Conservation (phyloP, 2,797 vertebrate genomes). For the Enteromius viviparus region DNA sequence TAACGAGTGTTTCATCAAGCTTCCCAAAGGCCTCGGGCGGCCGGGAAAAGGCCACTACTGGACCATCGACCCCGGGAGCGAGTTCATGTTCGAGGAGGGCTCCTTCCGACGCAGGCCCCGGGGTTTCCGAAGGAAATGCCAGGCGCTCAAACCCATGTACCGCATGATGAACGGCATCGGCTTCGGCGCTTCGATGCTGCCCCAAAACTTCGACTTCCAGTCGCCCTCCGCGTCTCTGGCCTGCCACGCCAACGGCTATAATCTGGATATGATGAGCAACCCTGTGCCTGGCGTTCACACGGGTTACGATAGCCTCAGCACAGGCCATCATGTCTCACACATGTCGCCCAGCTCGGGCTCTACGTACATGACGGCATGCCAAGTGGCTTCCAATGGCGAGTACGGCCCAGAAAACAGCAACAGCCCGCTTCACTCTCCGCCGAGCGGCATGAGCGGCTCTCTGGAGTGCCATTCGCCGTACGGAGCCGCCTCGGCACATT, state of each 20-base stretch:
- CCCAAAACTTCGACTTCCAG: conserved; percentile 93
- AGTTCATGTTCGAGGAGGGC: conserved; percentile 98
- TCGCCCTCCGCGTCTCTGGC: conserved; percentile 81
- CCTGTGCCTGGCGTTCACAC: conserved; percentile 77
- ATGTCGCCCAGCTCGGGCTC: conserved; percentile 88
- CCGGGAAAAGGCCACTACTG: conserved; percentile 96
- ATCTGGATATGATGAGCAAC: conserved; percentile 88
- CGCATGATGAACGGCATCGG: conserved; percentile 91
- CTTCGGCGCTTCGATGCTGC: conserved; percentile 87
- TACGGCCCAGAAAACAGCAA: conserved; percentile 89
- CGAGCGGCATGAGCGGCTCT: conserved; percentile 83
- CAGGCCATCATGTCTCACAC: conserved; percentile 86
- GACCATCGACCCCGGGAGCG: conserved; percentile 95
- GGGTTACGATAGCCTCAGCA: conserved; percentile 83
- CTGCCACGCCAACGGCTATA: conserved; percentile 87
- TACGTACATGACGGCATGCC: conserved; percentile 91
- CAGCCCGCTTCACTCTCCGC: conserved; percentile 88
- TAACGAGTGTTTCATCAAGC: conserved; percentile 96
- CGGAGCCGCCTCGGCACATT: conserved; percentile 84
- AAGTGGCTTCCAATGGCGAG: conserved; percentile 83
- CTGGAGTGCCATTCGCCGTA: conserved; percentile 91
- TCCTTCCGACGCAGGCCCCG: conserved; percentile 94
- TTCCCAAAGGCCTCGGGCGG: conserved; percentile 92
- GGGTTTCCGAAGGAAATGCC: conserved; percentile 94
- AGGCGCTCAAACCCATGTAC: conserved; percentile 93